A percentile compares a stretch with the other conserved stretches of the same genome.
These are phyloP conservation scores for Setipinna tenuifilis DNA, from an alignment of 2,797 vertebrate genomes.

Conservation along the genomic window DNA sequence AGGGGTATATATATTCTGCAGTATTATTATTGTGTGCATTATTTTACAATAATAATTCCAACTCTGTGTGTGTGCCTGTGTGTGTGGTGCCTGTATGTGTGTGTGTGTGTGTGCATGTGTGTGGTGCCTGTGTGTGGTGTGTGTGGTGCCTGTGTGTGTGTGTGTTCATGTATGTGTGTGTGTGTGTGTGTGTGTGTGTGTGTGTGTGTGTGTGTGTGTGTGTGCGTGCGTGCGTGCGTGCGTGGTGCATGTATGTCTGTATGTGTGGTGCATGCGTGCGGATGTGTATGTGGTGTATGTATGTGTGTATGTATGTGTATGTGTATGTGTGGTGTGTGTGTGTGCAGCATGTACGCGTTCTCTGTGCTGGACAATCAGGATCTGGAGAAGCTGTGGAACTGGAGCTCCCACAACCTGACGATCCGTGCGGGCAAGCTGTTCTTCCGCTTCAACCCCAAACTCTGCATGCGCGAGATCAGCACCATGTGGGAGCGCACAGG, in stretches of 20 bases:
- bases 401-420: constrained; percentile 95
- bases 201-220: background rate
- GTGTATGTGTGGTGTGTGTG: too few species aligned
- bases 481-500: constrained; percentile 93
- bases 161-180: too few species aligned
- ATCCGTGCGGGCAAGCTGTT: constrained; percentile 89
- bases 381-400: constrained; percentile 97
- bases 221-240: background rate
- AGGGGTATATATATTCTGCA: too few species aligned
- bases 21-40: too few species aligned
- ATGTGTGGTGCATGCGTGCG: background rate
- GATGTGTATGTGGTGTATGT: background rate
- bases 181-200: background rate
- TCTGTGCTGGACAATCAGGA: constrained; percentile 94
- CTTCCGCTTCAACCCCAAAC: constrained; percentile 91
- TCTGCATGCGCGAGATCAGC: constrained; percentile 94
- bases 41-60: background rate
- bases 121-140: too few species aligned
- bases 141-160: background rate
- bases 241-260: too few species aligned
- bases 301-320: background rate
- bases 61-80: background rate
- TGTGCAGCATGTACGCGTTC: constrained; percentile 88
- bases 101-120: constrained; percentile 52
- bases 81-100: too few species aligned